Percentiles rank a stretch among this genome's conserved stretches.
phyloP scores from a whole-genome alignment of 2,797 vertebrate species.

The Dipus sagitta region DNA sequence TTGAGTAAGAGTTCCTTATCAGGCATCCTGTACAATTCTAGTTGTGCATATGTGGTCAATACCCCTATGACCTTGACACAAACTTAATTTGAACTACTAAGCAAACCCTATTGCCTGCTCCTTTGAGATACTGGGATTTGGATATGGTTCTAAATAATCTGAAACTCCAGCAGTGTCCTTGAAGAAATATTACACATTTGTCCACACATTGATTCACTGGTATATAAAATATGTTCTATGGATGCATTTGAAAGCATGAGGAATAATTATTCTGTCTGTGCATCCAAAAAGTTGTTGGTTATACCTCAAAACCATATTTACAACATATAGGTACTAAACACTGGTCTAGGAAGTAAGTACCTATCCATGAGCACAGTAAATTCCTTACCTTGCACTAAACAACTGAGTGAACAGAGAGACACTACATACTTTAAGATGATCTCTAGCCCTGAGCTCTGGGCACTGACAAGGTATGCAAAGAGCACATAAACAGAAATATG shows the following conservation, averaged over 20 bases:
- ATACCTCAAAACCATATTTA: not conserved
- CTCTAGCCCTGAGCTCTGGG: not conserved
- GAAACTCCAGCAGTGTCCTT: not conserved
- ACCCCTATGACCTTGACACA: not conserved
- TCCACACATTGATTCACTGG: not conserved
- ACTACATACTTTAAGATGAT: not conserved
- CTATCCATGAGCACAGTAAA: not conserved
- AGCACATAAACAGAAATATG: not conserved
- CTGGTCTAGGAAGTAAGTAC: not conserved
- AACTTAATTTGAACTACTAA: not conserved
- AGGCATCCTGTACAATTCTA: not conserved
- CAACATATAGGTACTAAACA: not conserved
- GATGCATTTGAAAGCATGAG: not conserved
- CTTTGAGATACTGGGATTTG: not conserved
- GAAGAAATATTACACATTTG: not conserved
- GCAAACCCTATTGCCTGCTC: not conserved
- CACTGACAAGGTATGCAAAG: not conserved
- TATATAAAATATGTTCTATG: not conserved
- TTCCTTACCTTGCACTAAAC: not conserved
- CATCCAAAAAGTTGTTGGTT: not conserved
- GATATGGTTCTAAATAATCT: not conserved
- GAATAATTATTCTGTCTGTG: not conserved
- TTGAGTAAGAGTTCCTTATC: not conserved
- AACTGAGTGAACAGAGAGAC: not conserved
- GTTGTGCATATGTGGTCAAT: not conserved